These are phyloP conservation scores for Neocrepidodera transversa DNA, from an alignment of 2,888 invertebrate genomes.

Conservation along the genomic window DNA sequence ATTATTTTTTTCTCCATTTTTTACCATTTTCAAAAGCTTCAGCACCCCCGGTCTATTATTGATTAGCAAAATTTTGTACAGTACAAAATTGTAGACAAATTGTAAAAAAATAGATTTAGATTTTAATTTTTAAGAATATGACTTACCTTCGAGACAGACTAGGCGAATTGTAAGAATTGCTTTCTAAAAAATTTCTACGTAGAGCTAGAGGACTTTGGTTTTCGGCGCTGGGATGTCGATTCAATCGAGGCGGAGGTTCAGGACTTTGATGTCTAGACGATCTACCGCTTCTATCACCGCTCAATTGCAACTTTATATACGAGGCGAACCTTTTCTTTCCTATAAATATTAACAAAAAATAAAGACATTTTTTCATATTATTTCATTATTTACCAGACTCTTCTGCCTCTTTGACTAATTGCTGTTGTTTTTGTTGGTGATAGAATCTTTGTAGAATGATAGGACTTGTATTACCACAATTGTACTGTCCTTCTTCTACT, in stretches of 20 bases:
- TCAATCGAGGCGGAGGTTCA: constrained; percentile 66
- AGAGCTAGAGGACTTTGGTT: constrained; percentile 64
- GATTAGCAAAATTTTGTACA: too few species aligned
- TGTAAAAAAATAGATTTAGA: constrained; percentile 4
- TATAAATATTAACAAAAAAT: constrained; percentile 31
- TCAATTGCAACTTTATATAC: constrained; percentile 81
- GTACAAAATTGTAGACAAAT: too few species aligned
- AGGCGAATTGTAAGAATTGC: constrained; percentile 62
- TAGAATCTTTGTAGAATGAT: constrained; percentile 80
- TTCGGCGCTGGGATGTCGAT: constrained; percentile 54
- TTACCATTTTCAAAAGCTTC: too few species aligned
- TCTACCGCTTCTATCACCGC: constrained; percentile 60
- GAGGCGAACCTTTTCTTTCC: constrained; percentile 81
- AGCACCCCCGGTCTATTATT: too few species aligned
- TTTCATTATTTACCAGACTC: constrained; percentile 43
- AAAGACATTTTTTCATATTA: not conserved
- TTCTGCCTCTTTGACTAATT: constrained; percentile 62
- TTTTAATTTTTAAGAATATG: not conserved
- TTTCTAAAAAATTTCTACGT: constrained; percentile 67
- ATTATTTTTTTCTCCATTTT: too few species aligned
- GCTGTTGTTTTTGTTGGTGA: constrained; percentile 77
- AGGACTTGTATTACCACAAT: constrained; percentile 77
- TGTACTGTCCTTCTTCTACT: constrained; percentile 47
- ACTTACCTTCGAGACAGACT: constrained; percentile 64
- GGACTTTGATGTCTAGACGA: constrained; percentile 66